Percentiles rank a stretch among this genome's conserved stretches.
Conservation (phyloP, 1,140 invertebrate genomes). For the fruit fly (Drosophila melanogaster) region Release_6_plus_ISO1_MT NT_037436.4:3766501-3767000, state of each 20-base stretch:
- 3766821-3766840: not conserved
- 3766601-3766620: conserved; percentile 66
- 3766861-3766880: not conserved
- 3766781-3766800: not conserved
- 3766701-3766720: conserved; percentile 11
- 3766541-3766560: not conserved
- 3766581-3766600: conserved; percentile 19
- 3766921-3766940: not conserved
- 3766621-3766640: conserved; percentile 49
- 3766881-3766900: conserved; percentile 6
- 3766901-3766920: not conserved
- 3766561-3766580: conserved; percentile 6
- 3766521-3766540: conserved; percentile 43
- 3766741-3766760: not conserved
- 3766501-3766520: conserved; percentile 52
- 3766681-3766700: conserved; percentile 1
- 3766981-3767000: too few species aligned
- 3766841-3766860: not conserved
- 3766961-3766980: not conserved
- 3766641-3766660: conserved; percentile 61
- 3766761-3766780: not conserved
- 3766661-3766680: conserved; percentile 38
- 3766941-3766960: not conserved
- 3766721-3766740: not conserved
- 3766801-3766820: not conserved